A percentile compares a stretch with the other conserved stretches of the same genome.
These are phyloP conservation scores for Pyrrhia umbra DNA, from an alignment of 2,888 invertebrate genomes.

Conservation along the genomic window DNA sequence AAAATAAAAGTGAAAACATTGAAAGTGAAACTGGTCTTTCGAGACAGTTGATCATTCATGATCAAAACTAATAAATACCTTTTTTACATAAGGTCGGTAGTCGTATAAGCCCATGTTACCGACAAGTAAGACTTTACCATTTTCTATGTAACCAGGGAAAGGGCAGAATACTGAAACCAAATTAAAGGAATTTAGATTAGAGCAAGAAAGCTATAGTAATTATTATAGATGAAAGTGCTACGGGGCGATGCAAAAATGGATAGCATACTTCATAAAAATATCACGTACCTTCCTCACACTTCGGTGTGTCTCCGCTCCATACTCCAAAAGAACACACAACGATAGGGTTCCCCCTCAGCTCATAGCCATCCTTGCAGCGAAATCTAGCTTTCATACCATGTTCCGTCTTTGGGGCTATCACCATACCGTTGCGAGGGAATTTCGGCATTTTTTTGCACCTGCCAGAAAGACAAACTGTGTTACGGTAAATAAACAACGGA, in stretches of 20 bases:
- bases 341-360: constrained; percentile 94
- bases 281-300: constrained; percentile 93
- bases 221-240: too few relatives aligned
- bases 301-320: constrained; percentile 97
- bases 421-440: constrained; percentile 97
- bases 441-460: constrained; percentile 96
- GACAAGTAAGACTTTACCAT: constrained; percentile 97
- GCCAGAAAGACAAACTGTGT: constrained; percentile 62
- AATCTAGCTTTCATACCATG: constrained; percentile 98
- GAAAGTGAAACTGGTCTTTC: too few relatives aligned
- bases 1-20: constrained; percentile 29
- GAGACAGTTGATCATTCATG: not conserved
- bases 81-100: constrained; percentile 97
- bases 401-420: constrained; percentile 98
- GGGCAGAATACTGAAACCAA: constrained; percentile 95
- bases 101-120: constrained; percentile 99
- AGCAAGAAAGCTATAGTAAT: not conserved
- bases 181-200: not conserved
- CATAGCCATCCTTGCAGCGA: constrained; percentile 97
- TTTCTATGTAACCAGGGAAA: constrained; percentile 96
- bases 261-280: not conserved
- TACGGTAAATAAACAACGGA: too few relatives aligned
- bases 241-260: too few relatives aligned
- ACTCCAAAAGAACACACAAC: constrained; percentile 98
- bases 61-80: constrained; percentile 89